Percentiles rank a stretch among this genome's conserved stretches.
Conservation (phyloP, 1,140 invertebrate genomes). For the Zophobas atratus region DNA sequence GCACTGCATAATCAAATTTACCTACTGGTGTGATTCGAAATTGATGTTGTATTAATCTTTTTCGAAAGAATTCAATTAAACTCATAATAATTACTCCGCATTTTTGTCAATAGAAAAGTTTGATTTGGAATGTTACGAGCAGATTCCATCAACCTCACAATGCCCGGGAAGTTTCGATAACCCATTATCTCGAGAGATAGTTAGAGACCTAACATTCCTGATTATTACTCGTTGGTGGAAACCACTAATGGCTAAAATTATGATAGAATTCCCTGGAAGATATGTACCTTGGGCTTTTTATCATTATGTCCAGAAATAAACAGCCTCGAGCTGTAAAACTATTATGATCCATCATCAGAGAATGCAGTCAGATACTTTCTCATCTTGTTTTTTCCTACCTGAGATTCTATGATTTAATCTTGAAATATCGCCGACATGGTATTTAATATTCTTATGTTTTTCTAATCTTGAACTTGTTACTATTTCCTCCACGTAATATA, state of each 20-base stretch:
- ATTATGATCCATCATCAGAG: slow-evolving; percentile 32
- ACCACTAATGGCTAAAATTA: slow-evolving; percentile 28
- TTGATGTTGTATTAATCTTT: neutral
- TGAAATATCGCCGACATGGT: slow-evolving; percentile 22
- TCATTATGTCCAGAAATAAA: slow-evolving; percentile 13
- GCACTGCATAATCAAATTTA: slow-evolving; percentile 3
- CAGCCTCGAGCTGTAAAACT: slow-evolving; percentile 22
- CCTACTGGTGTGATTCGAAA: slow-evolving; percentile 1
- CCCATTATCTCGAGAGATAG: slow-evolving; percentile 13
- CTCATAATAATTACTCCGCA: neutral
- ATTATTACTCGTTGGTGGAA: neutral
- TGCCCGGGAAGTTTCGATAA: slow-evolving; percentile 16
- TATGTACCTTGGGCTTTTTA: slow-evolving; percentile 3
- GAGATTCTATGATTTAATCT: slow-evolving; percentile 20
- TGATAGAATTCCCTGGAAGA: slow-evolving; percentile 6
- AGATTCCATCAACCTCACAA: neutral
- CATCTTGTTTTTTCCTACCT: slow-evolving; percentile 16
- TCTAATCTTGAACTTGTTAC: slow-evolving; percentile 34
- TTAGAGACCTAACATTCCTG: neutral
- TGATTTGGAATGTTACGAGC: neutral
- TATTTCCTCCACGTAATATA: neutral
- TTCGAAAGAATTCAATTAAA: neutral
- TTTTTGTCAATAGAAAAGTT: neutral
- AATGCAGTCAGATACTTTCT: slow-evolving; percentile 32
- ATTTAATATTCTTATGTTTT: neutral